Conservation (phyloP, 2,113 vertebrate genomes). For the Nyctibius bracteatus region DNA sequence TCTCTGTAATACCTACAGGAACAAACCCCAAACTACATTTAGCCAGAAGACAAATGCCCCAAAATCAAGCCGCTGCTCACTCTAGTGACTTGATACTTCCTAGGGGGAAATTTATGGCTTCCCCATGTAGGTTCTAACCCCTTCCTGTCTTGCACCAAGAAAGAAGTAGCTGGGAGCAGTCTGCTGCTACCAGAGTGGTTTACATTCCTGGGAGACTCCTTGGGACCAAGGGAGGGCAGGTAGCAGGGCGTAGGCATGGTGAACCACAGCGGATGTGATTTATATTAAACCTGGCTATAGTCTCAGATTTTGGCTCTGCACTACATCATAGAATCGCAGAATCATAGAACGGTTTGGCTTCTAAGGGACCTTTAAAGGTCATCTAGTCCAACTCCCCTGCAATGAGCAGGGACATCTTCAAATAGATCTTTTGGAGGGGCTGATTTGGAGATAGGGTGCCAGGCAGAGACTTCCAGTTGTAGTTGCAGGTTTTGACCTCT, state of each 20-base stretch:
- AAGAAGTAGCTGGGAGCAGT: background rate
- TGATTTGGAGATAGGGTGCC: background rate
- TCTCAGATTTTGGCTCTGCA: background rate
- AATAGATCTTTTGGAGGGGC: background rate
- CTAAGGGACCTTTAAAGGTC: background rate
- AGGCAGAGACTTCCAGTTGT: background rate
- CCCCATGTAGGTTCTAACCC: background rate
- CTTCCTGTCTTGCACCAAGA: background rate
- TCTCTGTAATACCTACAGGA: background rate
- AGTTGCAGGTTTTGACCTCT: background rate
- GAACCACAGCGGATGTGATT: background rate
- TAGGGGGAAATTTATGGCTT: background rate
- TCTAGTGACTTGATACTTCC: background rate
- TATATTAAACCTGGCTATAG: background rate
- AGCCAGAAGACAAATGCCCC: background rate
- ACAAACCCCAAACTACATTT: rapidly evolving
- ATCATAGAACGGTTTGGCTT: background rate
- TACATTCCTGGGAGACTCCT: background rate
- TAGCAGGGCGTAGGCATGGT: background rate
- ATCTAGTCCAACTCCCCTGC: background rate
- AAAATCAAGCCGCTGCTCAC: background rate
- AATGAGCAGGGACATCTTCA: background rate
- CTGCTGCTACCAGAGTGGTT: background rate
- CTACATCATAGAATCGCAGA: background rate
- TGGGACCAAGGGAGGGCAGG: background rate